These are phyloP conservation scores for Colaptes auratus DNA, from an alignment of 2,113 vertebrate genomes.

Conservation along the genomic window DNA sequence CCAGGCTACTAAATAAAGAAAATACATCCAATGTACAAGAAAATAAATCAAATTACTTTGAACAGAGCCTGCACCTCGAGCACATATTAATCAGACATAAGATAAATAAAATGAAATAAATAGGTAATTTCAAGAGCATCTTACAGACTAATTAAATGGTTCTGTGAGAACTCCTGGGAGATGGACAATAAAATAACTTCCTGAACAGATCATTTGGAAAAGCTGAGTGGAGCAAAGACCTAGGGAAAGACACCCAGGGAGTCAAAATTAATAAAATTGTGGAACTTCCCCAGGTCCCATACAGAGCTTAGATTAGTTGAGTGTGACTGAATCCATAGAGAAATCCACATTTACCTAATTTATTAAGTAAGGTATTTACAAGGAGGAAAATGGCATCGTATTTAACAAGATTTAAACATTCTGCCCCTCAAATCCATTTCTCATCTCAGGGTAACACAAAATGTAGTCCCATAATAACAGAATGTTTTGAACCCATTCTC, in stretches of 20 bases:
- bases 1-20: neutral
- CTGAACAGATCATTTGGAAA: constrained; percentile 55
- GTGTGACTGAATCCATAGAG: neutral
- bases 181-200: constrained; percentile 45
- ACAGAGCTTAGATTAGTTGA: neutral
- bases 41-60: constrained; percentile 19
- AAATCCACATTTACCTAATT: neutral
- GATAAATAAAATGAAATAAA: constrained; percentile 55
- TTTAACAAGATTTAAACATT: neutral
- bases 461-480: neutral
- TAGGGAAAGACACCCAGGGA: neutral
- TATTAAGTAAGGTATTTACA: neutral
- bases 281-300: neutral
- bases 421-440: neutral
- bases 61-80: neutral
- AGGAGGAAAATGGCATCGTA: neutral
- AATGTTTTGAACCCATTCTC: neutral
- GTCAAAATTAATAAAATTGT: neutral
- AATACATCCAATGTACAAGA: too few relatives aligned
- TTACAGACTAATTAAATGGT: constrained; percentile 56
- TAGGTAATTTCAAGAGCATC: constrained; percentile 24
- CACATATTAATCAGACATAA: constrained; percentile 14
- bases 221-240: neutral
- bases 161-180: constrained; percentile 14
- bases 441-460: neutral